A percentile compares a stretch with the other conserved stretches of the same genome.
These are phyloP conservation scores for Drosophila oshimai DNA, from an alignment of 1,140 invertebrate genomes.

Conservation along the genomic window DNA sequence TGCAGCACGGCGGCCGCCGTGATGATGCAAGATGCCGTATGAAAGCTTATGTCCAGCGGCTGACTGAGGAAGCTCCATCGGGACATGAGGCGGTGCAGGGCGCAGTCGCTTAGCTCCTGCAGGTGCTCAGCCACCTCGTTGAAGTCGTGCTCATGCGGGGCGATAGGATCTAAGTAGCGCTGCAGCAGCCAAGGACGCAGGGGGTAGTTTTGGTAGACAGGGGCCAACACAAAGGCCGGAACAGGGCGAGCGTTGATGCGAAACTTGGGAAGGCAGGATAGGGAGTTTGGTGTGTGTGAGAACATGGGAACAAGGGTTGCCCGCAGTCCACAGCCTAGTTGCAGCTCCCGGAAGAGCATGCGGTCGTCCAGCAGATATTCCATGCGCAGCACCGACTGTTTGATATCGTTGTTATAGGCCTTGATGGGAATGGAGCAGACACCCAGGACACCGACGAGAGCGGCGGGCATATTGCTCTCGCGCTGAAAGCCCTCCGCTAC, in stretches of 20 bases:
- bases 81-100: conserved; percentile 63
- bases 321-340: conserved; percentile 22
- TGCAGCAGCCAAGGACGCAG: conserved; percentile 68
- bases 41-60: conserved; percentile 61
- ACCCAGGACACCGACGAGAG: conserved; percentile 57
- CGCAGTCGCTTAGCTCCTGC: conserved; percentile 59
- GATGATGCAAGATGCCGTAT: conserved; percentile 64
- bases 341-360: conserved; percentile 66
- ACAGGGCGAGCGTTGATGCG: conserved; percentile 41
- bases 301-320: conserved; percentile 37
- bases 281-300: conserved; percentile 24
- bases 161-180: conserved; percentile 43
- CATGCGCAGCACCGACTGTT: conserved; percentile 41
- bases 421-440: conserved; percentile 61
- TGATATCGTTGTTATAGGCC: conserved; percentile 6
- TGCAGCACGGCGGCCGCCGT: conserved; percentile 66
- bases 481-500: conserved; percentile 55
- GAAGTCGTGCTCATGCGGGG: conserved; percentile 67
- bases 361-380: conserved; percentile 67
- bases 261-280: conserved; percentile 33
- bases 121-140: conserved; percentile 70
- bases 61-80: conserved; percentile 70
- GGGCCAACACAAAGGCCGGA: conserved; percentile 61
- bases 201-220: conserved; percentile 52
- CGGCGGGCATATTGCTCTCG: conserved; percentile 66